phyloP scores from a whole-genome alignment of 2,113 vertebrate genomes.

The Gnathonemus echidnorhynchus region DNA sequence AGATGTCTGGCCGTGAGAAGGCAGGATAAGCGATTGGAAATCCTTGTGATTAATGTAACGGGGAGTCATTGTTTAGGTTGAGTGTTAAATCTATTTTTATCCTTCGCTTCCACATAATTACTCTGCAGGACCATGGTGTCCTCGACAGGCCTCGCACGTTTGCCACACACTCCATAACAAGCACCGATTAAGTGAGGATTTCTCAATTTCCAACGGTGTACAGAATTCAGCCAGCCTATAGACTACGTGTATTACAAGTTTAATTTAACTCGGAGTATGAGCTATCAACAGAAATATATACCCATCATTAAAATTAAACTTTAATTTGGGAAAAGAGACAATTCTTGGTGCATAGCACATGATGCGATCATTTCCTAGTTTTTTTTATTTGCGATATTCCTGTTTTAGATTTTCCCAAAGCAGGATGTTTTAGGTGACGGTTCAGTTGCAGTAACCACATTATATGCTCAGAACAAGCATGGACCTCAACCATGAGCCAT shows the following conservation, averaged over 20 bases:
- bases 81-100: constrained; percentile 3
- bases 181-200: neutral
- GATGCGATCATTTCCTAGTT: neutral
- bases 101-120: neutral
- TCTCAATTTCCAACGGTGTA: neutral
- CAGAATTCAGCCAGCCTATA: neutral
- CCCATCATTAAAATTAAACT: neutral
- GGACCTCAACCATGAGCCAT: neutral
- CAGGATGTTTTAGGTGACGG: neutral
- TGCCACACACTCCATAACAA: neutral
- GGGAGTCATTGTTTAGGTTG: neutral
- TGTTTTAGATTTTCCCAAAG: neutral
- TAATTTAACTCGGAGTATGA: neutral
- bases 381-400: neutral
- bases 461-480: neutral
- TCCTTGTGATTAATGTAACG: neutral
- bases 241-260: neutral
- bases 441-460: neutral
- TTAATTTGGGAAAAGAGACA: neutral
- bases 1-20: neutral
- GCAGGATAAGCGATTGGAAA: neutral
- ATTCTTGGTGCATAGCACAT: neutral
- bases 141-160: neutral
- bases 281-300: neutral
- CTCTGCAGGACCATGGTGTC: neutral